These are phyloP conservation scores for Cuniculus paca DNA, from an alignment of 2,797 vertebrate genomes.

Conservation along the genomic window DNA sequence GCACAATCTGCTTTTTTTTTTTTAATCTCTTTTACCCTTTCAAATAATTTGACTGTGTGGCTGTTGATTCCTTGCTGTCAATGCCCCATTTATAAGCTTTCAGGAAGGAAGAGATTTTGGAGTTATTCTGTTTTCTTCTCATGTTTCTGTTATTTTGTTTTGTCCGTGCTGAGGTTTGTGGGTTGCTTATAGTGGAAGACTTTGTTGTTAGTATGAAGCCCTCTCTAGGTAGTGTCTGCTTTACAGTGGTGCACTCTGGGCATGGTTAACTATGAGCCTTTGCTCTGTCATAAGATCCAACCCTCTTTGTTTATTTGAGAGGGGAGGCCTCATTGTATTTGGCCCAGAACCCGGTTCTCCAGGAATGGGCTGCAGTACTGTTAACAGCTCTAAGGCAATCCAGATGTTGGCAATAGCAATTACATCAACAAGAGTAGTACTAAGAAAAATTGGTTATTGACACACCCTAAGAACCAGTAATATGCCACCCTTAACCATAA, in stretches of 20 bases:
- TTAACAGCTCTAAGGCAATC: background rate
- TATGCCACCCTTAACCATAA: background rate
- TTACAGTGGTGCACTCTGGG: background rate
- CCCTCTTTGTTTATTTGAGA: background rate
- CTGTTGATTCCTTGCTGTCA: background rate
- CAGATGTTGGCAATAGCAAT: background rate
- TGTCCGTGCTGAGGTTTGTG: background rate
- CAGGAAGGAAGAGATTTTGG: background rate
- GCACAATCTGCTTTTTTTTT: too few relatives aligned
- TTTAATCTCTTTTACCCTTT: background rate
- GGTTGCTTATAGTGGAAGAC: background rate
- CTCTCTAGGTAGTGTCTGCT: background rate
- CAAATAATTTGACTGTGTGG: background rate
- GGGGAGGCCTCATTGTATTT: background rate
- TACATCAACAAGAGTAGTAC: background rate
- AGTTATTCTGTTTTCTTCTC: background rate
- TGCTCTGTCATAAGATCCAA: background rate
- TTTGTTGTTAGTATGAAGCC: background rate
- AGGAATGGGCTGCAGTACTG: background rate
- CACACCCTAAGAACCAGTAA: background rate
- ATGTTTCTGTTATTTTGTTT: background rate
- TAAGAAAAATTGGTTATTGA: background rate
- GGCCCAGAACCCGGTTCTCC: background rate
- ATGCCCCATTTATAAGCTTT: background rate
- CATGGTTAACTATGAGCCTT: background rate